Evolutionary conservation across 2,113 vertebrate genomes (phyloP), one percentile per base, ranked within the genome.

Genomic region (Erythrolamprus reginae): DNA sequence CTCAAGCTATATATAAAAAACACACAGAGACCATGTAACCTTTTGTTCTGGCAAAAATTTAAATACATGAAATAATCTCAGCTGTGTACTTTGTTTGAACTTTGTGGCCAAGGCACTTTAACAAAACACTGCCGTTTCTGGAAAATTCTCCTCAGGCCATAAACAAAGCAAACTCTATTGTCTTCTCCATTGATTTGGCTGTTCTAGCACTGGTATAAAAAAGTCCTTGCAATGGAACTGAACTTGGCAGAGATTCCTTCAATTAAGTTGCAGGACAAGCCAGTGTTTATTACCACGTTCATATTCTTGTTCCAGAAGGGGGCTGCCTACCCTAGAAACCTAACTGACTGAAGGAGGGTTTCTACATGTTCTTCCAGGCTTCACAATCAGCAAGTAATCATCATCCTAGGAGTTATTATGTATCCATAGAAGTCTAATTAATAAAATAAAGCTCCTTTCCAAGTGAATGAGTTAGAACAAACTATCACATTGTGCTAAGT

Each of bases 1-100:
- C 26, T 83, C 52, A 88, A 83, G 28, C 28, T 50, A 23, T 93
- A 42, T 50, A 91, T 58, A 92, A n/a, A n/a, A n/a, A n/a, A 88
- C 5, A 65, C 38, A 61, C 33, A 82, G 5, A 9, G 0, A 84
- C 15, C 1, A 17, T 23, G 77, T 21, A 92, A 87, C 6, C 42
- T 26, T 87, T 26, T 87, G 23, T n/a, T 84, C 82, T 86, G 24
- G 51, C 12, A 42, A n/a, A 93, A 87, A 0, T 93, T 84, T 58
- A 38, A 26, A 15, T 0, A 9, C 0, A 33, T 0, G 0, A 88
- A 83, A 42, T 77, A 77, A 77, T 33, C 92, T 10, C 88, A 91
- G 87, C 26, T 90, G 2, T 9, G 50, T 0, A 0, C 6, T 92
- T 95, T 53, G 26, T 89, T 89, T 85, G 53, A 90, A 56, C 17